Percentiles rank a stretch among this genome's conserved stretches.
Evolutionary conservation across 2,113 vertebrate genomes (phyloP).

Genomic region (Mormyrus iriodes): DNA sequence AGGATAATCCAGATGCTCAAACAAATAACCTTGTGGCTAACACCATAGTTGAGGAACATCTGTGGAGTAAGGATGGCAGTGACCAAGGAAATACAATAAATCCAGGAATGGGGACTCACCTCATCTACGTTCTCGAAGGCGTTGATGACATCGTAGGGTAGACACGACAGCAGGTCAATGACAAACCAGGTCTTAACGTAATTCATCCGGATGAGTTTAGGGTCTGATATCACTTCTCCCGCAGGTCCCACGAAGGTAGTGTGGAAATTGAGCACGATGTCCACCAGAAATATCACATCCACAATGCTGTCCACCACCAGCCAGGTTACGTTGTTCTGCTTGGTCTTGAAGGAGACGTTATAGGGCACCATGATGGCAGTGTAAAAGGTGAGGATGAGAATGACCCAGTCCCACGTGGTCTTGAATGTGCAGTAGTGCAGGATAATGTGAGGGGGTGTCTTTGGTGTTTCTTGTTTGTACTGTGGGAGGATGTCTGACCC

Average conservation of each 20-base stretch:
- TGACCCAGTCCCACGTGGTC: slow-evolving; percentile 98
- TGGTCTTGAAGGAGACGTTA: slow-evolving; percentile 96
- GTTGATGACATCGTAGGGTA: slow-evolving; percentile 96
- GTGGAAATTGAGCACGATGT: slow-evolving; percentile 96
- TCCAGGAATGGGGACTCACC: slow-evolving; percentile 62
- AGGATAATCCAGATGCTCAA: background rate
- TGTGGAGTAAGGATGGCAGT: background rate
- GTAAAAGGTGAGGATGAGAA: slow-evolving; percentile 95
- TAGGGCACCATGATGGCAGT: slow-evolving; percentile 96
- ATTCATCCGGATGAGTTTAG: slow-evolving; percentile 95
- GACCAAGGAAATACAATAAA: background rate
- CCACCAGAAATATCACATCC: slow-evolving; percentile 92
- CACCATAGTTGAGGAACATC: background rate
- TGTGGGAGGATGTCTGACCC: slow-evolving; percentile 94
- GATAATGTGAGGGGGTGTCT: slow-evolving; percentile 95
- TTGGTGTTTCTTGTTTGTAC: slow-evolving; percentile 95
- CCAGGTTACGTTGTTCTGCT: slow-evolving; percentile 97
- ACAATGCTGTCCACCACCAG: slow-evolving; percentile 95
- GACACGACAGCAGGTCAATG: slow-evolving; percentile 90
- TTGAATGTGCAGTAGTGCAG: slow-evolving; percentile 96
- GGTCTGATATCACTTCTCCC: slow-evolving; percentile 93
- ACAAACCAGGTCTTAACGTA: slow-evolving; percentile 98
- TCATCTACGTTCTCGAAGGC: slow-evolving; percentile 97
- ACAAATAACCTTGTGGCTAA: background rate
- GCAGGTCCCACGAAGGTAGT: slow-evolving; percentile 94